Base-by-base conservation (phyloP, 2,797 vertebrate genomes). In the Tamandua tetradactyla region DNA sequence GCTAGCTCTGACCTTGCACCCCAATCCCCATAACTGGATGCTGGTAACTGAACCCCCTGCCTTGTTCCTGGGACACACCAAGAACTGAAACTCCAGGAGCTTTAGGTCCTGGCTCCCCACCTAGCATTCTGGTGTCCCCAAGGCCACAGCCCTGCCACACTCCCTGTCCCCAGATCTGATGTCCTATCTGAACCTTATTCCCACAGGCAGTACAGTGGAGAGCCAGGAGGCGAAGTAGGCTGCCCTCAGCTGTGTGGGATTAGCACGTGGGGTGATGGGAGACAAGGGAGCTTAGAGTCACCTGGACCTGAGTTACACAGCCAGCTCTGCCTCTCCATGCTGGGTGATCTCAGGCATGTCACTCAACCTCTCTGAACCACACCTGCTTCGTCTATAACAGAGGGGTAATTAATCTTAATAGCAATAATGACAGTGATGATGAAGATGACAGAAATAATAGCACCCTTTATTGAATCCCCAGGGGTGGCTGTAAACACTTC, bases 401-500 rank as follows among this genome's bases (percentile, higher is more conserved):
- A 71, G 40, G n/a, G 27, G 20, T 25, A 8, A 40, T 72, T 22
- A 35, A 30, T 42, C 4, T 5, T 7, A 17, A 10, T 1, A 37
- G 9, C 20, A 5, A 1, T 15, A n/a, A 37, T 23, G 42, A 9
- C 10, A 42, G 11, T n/a, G n/a, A 15, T 9, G 17, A 25, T 2
- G 18, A 8, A 20, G 47, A 23, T 18, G 17, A 55, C 20, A 20
- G 17, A 14, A 27, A 20, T 47, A 47, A 32, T 4, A 17, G 69
- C 17, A 2, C 35, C 32, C 11, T 55, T 83, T 7, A 23, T 3
- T 25, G 59, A 42, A 35, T 13, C 68, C 47, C 72, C 7, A 0
- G 25, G 55, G 12, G 32, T 44, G 12, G 64, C 23, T 47, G 17
- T 20, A 40, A 44, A 55, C 27, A 49, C 27, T 15, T 72, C 14